Evolutionary conservation across 2,888 invertebrate genomes (phyloP), one percentile per base, ranked within the genome.

Genomic region (Apodemia mormo): DNA sequence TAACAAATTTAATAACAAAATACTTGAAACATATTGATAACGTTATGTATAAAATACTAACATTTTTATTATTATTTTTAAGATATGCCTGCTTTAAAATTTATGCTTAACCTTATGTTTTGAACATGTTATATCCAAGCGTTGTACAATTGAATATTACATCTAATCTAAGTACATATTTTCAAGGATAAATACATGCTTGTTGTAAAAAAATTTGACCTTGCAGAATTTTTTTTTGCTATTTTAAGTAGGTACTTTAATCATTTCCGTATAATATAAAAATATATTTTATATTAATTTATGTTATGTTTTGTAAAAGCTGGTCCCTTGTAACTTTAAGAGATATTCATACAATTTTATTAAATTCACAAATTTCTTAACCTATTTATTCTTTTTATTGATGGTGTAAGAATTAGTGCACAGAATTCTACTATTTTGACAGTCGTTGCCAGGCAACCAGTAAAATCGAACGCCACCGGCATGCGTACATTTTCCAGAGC

Each of bases 371-470:
- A 45, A 10, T 4, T 58, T 58, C 12, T 12, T 58, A 5, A 49
- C 33, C 33, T 12, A 61, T 33, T 61, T 12, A 61, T 33, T 61
- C 10, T 61, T 14, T 61, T 10, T 29, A 49, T 49, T 49, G 9
- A 56, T 8, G 1, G 9, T 10, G 29, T 0, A 56, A 2, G 12
- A 52, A 33, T 30, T 12, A 64, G 33, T 12, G 14, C 7, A 10
- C 22, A 33, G 33, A 65, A 52, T 52, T 69, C 40, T 66, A 33
- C 65, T 67, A 52, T 54, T 72, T 72, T 68, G 70, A 65, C 69
- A 72, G 72, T 74, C 76, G 89, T 89, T 88, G 85, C 87, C 77
- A 75, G 74, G 89, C 87, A 88, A 89, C 90, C 64, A 70, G 43
- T 73, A 74, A 70, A 80, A 83, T 83, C 81, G 82, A 82, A 80